A percentile compares a stretch with the other conserved stretches of the same genome.
Conservation (phyloP, 2,113 vertebrate species). For the Hippoglossus stenolepis region DNA sequence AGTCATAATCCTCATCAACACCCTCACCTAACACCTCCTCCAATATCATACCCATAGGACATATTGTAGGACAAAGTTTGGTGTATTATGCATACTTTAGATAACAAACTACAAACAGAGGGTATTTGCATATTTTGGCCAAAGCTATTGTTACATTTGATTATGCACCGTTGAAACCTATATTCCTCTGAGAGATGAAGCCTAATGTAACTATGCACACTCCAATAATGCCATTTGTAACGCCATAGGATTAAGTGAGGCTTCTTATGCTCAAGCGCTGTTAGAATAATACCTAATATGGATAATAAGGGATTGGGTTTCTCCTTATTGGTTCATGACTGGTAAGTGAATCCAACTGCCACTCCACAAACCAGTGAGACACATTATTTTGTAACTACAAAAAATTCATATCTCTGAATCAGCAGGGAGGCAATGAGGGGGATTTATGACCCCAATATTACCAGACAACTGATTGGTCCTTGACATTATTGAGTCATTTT, state of each 20-base stretch:
- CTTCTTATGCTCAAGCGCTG: conserved; percentile 41
- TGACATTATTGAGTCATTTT: background rate
- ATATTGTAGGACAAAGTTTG: conserved; percentile 53
- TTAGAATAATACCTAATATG: conserved; percentile 52
- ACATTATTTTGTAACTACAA: background rate
- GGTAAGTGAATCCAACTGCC: conserved; percentile 14
- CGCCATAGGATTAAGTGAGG: conserved; percentile 68
- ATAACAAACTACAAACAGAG: conserved; percentile 63
- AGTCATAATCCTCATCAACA: conserved; percentile 35
- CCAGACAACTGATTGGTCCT: background rate
- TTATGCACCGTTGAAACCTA: conserved; percentile 62
- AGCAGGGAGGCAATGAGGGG: background rate
- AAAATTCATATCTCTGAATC: background rate
- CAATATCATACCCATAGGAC: conserved; percentile 57
- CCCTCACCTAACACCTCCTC: conserved; percentile 21
- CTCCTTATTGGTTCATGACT: conserved; percentile 25
- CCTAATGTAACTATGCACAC: conserved; percentile 61
- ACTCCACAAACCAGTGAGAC: conserved; percentile 13
- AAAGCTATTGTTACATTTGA: conserved; percentile 70
- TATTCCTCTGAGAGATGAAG: conserved; percentile 67
- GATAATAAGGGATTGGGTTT: conserved; percentile 45
- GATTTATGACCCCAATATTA: background rate
- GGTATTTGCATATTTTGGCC: conserved; percentile 72
- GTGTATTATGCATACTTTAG: conserved; percentile 60
- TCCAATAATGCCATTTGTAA: conserved; percentile 75